These are phyloP conservation scores for Patagioenas fasciata DNA, from an alignment of 2,113 vertebrate species.

Conservation along the genomic window DNA sequence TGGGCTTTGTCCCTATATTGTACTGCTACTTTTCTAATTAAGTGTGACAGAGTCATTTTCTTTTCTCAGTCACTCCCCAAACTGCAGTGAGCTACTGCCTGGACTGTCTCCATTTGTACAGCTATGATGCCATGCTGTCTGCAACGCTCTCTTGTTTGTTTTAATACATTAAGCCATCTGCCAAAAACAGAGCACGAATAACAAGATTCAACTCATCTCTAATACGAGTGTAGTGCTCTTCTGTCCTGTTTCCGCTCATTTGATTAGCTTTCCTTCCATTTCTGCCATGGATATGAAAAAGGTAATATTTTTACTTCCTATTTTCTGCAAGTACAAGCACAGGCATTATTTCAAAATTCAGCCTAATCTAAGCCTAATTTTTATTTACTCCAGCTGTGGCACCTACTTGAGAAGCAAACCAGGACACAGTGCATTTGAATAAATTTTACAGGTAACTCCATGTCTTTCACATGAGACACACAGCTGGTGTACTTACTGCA, in stretches of 20 bases:
- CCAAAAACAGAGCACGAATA: constrained; percentile 8
- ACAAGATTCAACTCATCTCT: background rate
- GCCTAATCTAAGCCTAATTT: background rate
- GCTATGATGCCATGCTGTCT: background rate
- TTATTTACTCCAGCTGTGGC: background rate
- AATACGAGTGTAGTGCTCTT: background rate
- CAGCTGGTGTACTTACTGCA: background rate
- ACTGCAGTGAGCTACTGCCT: background rate
- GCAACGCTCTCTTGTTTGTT: background rate
- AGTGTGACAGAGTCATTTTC: background rate
- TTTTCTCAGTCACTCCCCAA: background rate
- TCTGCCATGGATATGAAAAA: background rate
- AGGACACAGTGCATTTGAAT: background rate
- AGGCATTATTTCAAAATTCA: background rate
- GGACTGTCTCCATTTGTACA: background rate
- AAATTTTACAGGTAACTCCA: background rate
- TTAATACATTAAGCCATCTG: constrained; percentile 13
- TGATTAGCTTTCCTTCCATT: background rate
- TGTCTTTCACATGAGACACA: background rate
- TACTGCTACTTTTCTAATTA: background rate
- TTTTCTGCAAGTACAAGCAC: background rate
- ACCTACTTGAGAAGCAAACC: background rate
- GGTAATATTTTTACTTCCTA: background rate
- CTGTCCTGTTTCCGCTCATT: background rate
- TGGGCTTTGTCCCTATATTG: background rate